A percentile compares a stretch with the other conserved stretches of the same genome.
phyloP scores from a whole-genome alignment of 2,113 vertebrate genomes.

The Leptobrachium leishanense region DNA sequence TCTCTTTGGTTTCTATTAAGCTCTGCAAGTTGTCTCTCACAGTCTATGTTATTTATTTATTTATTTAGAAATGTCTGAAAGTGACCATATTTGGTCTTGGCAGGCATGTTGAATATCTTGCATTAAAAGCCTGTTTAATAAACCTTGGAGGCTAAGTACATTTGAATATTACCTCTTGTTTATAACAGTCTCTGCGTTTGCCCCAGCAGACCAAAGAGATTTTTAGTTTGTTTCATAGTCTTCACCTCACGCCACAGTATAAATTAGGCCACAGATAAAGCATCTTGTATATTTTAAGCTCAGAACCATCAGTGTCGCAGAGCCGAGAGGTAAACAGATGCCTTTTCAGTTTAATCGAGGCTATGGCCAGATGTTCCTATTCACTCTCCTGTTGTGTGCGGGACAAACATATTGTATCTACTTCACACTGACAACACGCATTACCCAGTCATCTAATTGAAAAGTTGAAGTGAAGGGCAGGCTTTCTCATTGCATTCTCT shows the following conservation, averaged over 20 bases:
- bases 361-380: constrained; percentile 78
- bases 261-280: constrained; percentile 83
- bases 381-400: constrained; percentile 67
- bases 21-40: not conserved
- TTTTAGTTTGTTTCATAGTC: constrained; percentile 59
- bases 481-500: constrained; percentile 61
- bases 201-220: constrained; percentile 56
- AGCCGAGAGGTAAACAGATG: constrained; percentile 90
- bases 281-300: constrained; percentile 77
- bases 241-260: constrained; percentile 65
- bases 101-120: constrained; percentile 22
- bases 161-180: constrained; percentile 39
- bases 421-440: constrained; percentile 76
- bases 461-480: constrained; percentile 70
- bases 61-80: constrained; percentile 1
- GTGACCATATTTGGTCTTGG: constrained; percentile 1
- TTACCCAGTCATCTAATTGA: constrained; percentile 71
- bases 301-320: constrained; percentile 83
- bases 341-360: constrained; percentile 71
- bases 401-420: constrained; percentile 76
- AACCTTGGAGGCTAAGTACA: constrained; percentile 45
- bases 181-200: constrained; percentile 51
- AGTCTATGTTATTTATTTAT: not conserved
- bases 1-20: too few species aligned
- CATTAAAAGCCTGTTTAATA: constrained; percentile 33